A percentile compares a stretch with the other conserved stretches of the same genome.
Conservation (phyloP, 2,113 vertebrate genomes). For the Pluvianellus socialis region DNA sequence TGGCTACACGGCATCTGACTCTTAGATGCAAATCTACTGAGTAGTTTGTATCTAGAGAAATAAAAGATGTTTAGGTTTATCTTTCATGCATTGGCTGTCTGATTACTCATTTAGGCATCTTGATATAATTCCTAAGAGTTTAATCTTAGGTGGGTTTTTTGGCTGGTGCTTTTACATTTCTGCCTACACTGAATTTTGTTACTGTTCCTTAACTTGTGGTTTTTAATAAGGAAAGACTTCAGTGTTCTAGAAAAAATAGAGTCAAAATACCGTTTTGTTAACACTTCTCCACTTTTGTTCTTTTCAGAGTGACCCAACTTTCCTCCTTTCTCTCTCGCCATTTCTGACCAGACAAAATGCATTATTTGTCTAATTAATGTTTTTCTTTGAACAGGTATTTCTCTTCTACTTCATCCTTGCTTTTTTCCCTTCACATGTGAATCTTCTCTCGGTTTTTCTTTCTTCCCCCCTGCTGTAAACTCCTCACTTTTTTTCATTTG, state of each 20-base stretch:
- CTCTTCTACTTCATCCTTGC: slow-evolving; percentile 37
- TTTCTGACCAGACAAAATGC: slow-evolving; percentile 53
- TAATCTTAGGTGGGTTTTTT: neutral
- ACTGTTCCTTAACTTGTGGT: neutral
- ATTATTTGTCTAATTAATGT: slow-evolving; percentile 56
- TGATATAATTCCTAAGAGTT: neutral
- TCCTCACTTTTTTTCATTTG: neutral
- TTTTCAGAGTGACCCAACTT: slow-evolving; percentile 54
- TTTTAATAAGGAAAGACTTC: neutral
- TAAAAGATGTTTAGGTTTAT: neutral
- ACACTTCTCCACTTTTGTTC: slow-evolving; percentile 29
- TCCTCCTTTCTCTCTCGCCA: slow-evolving; percentile 11
- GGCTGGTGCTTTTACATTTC: neutral
- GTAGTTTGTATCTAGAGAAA: neutral
- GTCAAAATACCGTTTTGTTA: neutral
- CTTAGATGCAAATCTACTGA: neutral
- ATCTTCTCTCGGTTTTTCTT: neutral
- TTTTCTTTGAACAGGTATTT: slow-evolving; percentile 60
- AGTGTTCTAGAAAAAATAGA: neutral
- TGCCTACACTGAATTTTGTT: neutral
- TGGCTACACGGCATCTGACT: neutral
- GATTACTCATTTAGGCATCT: neutral
- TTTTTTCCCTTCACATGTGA: slow-evolving; percentile 9
- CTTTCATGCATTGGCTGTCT: neutral
- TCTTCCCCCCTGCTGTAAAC: neutral